Evolutionary conservation across 2,113 vertebrate species (phyloP).

Genomic region (Ondatra zibethicus): DNA sequence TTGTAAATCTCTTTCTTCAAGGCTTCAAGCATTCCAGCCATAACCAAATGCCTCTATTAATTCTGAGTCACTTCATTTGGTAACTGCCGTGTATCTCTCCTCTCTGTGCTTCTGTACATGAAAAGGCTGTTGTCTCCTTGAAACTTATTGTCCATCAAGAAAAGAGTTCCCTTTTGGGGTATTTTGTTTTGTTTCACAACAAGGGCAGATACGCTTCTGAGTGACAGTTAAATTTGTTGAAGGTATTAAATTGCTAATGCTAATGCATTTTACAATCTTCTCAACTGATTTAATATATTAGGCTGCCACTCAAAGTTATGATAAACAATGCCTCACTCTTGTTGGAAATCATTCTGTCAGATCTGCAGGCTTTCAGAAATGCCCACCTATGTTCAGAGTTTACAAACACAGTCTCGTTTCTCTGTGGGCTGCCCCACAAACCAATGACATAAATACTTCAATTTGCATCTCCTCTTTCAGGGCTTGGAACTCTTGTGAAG

Average conservation of each 20-base stretch:
- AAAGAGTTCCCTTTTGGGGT: conserved; percentile 74
- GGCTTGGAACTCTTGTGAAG: conserved; percentile 59
- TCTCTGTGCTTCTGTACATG: conserved; percentile 48
- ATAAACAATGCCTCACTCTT: conserved; percentile 87
- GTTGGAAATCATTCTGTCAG: conserved; percentile 86
- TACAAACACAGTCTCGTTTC: conserved; percentile 85
- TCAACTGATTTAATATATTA: conserved; percentile 91
- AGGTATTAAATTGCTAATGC: conserved; percentile 90
- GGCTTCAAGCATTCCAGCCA: conserved; percentile 73
- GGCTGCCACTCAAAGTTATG: conserved; percentile 89
- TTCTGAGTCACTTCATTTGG: conserved; percentile 84
- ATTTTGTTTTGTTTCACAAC: conserved; percentile 80
- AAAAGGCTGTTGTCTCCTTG: conserved; percentile 80
- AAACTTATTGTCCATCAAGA: conserved; percentile 81
- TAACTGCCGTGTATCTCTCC: conserved; percentile 78
- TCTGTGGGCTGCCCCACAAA: conserved; percentile 68
- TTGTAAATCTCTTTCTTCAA: conserved; percentile 77
- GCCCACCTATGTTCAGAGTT: conserved; percentile 85
- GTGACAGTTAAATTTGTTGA: conserved; percentile 90
- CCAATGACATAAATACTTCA: conserved; percentile 75
- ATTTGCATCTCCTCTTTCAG: conserved; percentile 81
- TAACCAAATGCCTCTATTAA: conserved; percentile 76
- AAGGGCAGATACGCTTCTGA: conserved; percentile 86
- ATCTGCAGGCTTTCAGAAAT: conserved; percentile 82
- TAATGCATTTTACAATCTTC: conserved; percentile 90